Evolutionary conservation across 2,797 vertebrate species (phyloP).

Genomic region (Gymnopithys bicolor): DNA sequence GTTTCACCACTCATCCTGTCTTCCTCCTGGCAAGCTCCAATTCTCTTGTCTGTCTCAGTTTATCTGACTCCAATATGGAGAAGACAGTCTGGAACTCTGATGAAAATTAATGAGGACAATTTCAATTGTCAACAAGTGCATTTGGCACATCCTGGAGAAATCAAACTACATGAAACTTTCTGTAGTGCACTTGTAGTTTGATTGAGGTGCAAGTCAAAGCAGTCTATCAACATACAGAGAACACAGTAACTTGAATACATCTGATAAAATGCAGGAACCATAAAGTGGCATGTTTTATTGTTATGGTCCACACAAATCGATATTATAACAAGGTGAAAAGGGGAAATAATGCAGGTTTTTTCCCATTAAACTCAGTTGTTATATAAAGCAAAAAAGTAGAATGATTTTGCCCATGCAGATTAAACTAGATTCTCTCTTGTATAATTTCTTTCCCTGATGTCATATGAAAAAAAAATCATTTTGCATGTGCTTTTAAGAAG

Average conservation of each 20-base stretch:
- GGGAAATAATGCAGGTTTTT: neutral
- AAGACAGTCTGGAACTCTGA: neutral
- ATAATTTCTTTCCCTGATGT: neutral
- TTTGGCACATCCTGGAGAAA: neutral
- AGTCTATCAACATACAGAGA: neutral
- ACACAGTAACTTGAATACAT: neutral
- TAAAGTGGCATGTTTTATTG: neutral
- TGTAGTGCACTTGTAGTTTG: neutral
- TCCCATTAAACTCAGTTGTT: neutral
- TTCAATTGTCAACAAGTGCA: neutral
- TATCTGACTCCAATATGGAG: neutral
- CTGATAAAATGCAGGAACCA: neutral
- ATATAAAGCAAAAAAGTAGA: neutral
- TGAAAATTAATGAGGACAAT: neutral
- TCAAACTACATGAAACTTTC: neutral
- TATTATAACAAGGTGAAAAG: neutral
- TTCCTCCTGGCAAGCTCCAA: neutral
- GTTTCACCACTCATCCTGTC: neutral
- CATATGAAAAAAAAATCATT: neutral
- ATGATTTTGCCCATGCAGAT: neutral
- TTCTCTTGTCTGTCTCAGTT: neutral
- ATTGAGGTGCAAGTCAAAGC: neutral
- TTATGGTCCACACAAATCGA: neutral
- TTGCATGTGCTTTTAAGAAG: neutral
- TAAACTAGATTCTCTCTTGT: neutral